Evolutionary conservation across 1,140 invertebrate species (phyloP).

Genomic region (Nymphalis io): DNA sequence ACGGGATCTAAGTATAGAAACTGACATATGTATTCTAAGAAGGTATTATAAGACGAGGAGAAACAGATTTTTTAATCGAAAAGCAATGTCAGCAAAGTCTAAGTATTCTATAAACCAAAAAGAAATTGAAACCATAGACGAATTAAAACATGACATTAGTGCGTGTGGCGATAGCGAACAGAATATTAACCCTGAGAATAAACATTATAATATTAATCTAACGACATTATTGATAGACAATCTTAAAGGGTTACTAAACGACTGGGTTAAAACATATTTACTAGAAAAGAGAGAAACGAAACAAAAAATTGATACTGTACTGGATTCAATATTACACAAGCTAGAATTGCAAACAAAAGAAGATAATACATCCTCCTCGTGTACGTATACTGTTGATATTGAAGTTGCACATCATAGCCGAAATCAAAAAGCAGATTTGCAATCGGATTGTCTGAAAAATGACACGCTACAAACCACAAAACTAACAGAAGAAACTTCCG

Average conservation of each 20-base stretch:
- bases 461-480: conserved; percentile 1
- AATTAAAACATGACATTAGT: conserved; percentile 43
- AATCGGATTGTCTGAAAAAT: conserved; percentile 20
- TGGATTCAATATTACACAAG: conserved; percentile 59
- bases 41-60: conserved; percentile 52
- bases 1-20: conserved; percentile 64
- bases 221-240: conserved; percentile 58
- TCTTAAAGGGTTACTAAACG: conserved; percentile 55
- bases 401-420: conserved; percentile 33
- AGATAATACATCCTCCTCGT: conserved; percentile 44
- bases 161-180: conserved; percentile 57
- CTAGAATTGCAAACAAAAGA: conserved; percentile 38
- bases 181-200: conserved; percentile 29
- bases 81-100: conserved; percentile 42
- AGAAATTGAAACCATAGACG: conserved; percentile 44
- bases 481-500: conserved; percentile 31
- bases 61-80: conserved; percentile 36
- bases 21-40: conserved; percentile 58
- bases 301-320: conserved; percentile 57
- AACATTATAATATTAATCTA: conserved; percentile 48
- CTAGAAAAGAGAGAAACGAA: conserved; percentile 53
- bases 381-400: conserved; percentile 55
- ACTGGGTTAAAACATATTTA: conserved; percentile 62
- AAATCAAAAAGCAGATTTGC: conserved; percentile 34
- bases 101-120: conserved; percentile 48